Evolutionary conservation across 2,888 invertebrate species (phyloP), one percentile per base, ranked within the genome.

Genomic region (Nemotelus nigrinus): DNA sequence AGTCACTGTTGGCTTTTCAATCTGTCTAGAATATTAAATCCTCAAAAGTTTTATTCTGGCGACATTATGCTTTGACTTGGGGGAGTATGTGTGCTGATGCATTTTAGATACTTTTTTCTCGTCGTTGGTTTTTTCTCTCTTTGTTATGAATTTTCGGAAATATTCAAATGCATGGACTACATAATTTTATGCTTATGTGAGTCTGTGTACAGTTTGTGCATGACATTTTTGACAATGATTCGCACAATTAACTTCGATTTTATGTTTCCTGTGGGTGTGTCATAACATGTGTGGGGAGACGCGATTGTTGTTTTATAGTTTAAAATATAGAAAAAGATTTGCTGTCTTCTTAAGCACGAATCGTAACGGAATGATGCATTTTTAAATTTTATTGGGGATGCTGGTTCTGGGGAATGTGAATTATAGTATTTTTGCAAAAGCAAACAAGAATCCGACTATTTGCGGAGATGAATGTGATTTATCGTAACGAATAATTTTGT

Each of bases 261-360:
- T 60, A 60, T 60, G 60, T 60, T 60, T 60, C 60, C 60, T 60
- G 60, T 60, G 60, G 60, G 60, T 39, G 60, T 60, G 60, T 5
- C 5, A 50, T 7, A 50, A 8, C 50, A 50, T 50, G 50, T 50
- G 50, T 7, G 50, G 50, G 50, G 8, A 7, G 50, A 7, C 1
- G 8, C 8, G 50, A 7, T 5, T 8, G 50, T 50, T 25, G 50
- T 8, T 5, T 50, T 50, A 5, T 8, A 8, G 5, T 50, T 50
- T 8, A 8, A 50, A 50, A 50, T 7, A 8, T 50, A 50, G 8
- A 50, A 7, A 50, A 7, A 50, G 50, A 50, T 50, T 7, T 5
- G 5, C 5, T 50, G 50, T 7, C 50, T 25, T 50, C 50, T 5
- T 8, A 50, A 50, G 8, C 50, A 7, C 1, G 50, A 1, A 50